Base-by-base conservation (phyloP, 2,888 invertebrate genomes). In the Drosophila crucigera region DNA sequence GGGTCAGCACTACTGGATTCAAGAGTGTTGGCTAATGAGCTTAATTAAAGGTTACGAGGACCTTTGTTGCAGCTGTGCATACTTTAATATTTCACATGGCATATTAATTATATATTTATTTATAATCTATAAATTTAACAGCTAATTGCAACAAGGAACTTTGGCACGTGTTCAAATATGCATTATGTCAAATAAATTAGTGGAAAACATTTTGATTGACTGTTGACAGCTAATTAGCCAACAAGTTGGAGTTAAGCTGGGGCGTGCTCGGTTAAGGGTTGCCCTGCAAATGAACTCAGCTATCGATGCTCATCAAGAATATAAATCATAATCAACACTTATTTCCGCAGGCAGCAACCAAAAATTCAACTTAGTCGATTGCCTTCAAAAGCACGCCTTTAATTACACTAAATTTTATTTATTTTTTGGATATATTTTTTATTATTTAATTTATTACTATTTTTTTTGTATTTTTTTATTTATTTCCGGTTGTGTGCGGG, bases 51-150 rank as follows among this genome's bases (percentile, higher is more conserved):
- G 22, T 28, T 60, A 10, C 49, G 53, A 9, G 14, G 10, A 31
- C 50, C n/a, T 52, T 52, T 35, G 54, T 22, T 56, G 22, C 77
- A 76, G 73, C 53, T 73, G 79, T 9, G 14, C 33, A 10, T 25
- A 5, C 4, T 16, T 22, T 3, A 25, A n/a, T 10, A 25, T 41
- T 77, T 77, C 77, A 30, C 77, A 77, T 22, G 2, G 6, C 25
- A 14, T 60, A 10, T 14, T 4, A 60, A 61, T 69, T 35, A 52
- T 37, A 33, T 35, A 60, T 19, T 7, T 22, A 28, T 30, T 52
- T 4, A 22, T 3, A 1, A 16, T 39, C 19, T 4, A 39, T 56
- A 37, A 19, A 14, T 16, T 28, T 1, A 41, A 31, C 22, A 31
- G 0, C 1, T 11, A 31, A 31, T 58, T 58, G 9, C n/a, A 14